Evolutionary conservation across 2,113 vertebrate species (phyloP).

Genomic region (Chiloscyllium plagiosum): DNA sequence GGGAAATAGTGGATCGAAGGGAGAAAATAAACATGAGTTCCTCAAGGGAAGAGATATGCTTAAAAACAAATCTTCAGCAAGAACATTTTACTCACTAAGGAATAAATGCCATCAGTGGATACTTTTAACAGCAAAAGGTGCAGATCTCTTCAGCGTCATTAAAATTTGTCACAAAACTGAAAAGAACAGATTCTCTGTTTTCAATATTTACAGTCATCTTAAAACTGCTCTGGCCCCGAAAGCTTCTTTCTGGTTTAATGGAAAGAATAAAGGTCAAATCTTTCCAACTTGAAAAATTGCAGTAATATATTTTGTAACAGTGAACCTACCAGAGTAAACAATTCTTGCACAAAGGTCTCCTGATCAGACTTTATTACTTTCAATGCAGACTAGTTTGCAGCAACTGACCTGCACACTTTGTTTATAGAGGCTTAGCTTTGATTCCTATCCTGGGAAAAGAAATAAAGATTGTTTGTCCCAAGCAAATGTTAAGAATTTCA

Average conservation of each 20-base stretch:
- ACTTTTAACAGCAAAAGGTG: not conserved
- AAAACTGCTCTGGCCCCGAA: not conserved
- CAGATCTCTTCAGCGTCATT: not conserved
- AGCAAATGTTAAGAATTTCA: not conserved
- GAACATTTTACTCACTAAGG: not conserved
- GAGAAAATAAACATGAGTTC: not conserved
- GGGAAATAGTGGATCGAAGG: conserved; percentile 13
- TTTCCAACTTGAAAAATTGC: not conserved
- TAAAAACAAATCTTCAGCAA: conserved; percentile 8
- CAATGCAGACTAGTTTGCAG: not conserved
- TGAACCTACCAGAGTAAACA: not conserved
- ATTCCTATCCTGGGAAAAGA: not conserved
- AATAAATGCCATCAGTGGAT: not conserved
- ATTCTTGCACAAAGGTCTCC: not conserved
- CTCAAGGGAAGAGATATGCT: conserved; percentile 17
- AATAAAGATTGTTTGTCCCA: not conserved
- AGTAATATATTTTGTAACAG: not conserved
- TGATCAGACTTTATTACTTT: not conserved
- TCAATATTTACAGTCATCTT: not conserved
- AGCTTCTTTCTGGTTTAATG: not conserved
- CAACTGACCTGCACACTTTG: not conserved
- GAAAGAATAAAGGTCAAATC: not conserved
- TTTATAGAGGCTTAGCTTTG: not conserved
- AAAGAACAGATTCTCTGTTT: not conserved
- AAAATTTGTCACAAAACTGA: not conserved